These are phyloP conservation scores for Trichogramma dendrolimi DNA, from an alignment of 2,888 invertebrate species.

Conservation along the genomic window DNA sequence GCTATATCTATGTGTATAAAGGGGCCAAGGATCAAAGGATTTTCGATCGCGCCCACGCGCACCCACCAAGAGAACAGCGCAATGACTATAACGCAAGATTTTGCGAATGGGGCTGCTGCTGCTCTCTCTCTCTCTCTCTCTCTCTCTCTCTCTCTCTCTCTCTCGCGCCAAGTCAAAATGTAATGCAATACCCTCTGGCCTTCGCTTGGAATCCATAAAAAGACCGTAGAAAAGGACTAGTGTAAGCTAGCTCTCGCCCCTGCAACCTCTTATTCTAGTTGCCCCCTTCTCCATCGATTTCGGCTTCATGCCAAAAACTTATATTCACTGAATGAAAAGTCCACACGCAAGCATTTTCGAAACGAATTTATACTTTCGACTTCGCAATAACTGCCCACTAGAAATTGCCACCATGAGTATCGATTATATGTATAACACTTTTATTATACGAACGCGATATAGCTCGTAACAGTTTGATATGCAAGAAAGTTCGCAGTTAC, in stretches of 20 bases:
- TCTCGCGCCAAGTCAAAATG: slow-evolving; percentile 9
- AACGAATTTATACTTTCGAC: no score
- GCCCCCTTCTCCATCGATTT: not conserved
- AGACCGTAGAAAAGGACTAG: not conserved
- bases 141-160: slow-evolving; percentile 1
- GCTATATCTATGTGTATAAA: slow-evolving; percentile 14
- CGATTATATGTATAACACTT: no score
- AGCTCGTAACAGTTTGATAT: no score
- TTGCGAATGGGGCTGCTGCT: not conserved
- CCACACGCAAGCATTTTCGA: not conserved
- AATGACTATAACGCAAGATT: not conserved
- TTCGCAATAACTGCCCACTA: no score
- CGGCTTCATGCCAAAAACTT: slow-evolving; percentile 16
- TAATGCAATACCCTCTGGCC: slow-evolving; percentile 20
- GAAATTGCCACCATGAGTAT: no score
- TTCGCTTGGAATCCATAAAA: slow-evolving; percentile 24
- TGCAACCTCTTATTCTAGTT: no score
- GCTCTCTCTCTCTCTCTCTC: not conserved
- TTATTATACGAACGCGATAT: no score
- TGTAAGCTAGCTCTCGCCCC: no score
- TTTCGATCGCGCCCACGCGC: slow-evolving; percentile 32
- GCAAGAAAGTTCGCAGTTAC: no score
- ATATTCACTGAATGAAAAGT: slow-evolving; percentile 18
- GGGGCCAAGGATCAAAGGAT: slow-evolving; percentile 27
- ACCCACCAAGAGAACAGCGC: not conserved